These are phyloP conservation scores for Aleiodes leptofemur DNA, from an alignment of 2,888 invertebrate genomes.

Conservation along the genomic window DNA sequence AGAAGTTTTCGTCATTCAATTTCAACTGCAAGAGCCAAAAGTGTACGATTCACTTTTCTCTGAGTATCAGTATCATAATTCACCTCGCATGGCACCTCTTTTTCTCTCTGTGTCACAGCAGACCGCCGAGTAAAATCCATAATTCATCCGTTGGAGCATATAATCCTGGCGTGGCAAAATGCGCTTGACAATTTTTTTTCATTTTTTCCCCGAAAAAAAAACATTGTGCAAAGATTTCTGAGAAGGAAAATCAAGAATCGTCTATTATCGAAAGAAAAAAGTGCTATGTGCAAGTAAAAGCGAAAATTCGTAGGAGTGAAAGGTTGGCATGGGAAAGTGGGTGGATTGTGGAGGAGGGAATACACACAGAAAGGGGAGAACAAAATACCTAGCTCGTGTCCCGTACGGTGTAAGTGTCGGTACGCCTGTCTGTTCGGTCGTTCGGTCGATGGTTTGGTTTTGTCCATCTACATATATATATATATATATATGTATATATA, in stretches of 20 bases:
- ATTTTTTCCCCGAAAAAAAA: constrained; percentile 4
- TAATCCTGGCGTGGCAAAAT: constrained; percentile 32
- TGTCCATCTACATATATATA: constrained; percentile 64
- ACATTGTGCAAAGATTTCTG: constrained; percentile 9
- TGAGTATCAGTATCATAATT: constrained; percentile 30
- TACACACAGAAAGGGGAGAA: constrained; percentile 58
- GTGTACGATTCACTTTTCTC: constrained; percentile 28
- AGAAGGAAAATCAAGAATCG: constrained; percentile 21
- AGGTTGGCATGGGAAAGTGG: not conserved
- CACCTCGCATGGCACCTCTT: constrained; percentile 15
- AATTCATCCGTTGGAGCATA: constrained; percentile 33
- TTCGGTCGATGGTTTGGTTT: constrained; percentile 72
- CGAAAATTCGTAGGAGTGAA: constrained; percentile 9
- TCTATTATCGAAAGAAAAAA: constrained; percentile 27
- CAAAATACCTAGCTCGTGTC: constrained; percentile 68
- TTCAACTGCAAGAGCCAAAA: constrained; percentile 18
- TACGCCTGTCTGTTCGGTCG: constrained; percentile 67
- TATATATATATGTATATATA: constrained; percentile 31
- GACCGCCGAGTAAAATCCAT: constrained; percentile 35
- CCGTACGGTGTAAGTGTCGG: constrained; percentile 60
- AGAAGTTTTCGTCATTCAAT: constrained; percentile 21
- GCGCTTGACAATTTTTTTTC: constrained; percentile 33
- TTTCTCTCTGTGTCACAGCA: constrained; percentile 24
- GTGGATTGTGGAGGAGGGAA: constrained; percentile 38
- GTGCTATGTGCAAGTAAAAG: constrained; percentile 25